Base-by-base conservation (phyloP, 2,797 vertebrate species). In the Champsocephalus gunnari region DNA sequence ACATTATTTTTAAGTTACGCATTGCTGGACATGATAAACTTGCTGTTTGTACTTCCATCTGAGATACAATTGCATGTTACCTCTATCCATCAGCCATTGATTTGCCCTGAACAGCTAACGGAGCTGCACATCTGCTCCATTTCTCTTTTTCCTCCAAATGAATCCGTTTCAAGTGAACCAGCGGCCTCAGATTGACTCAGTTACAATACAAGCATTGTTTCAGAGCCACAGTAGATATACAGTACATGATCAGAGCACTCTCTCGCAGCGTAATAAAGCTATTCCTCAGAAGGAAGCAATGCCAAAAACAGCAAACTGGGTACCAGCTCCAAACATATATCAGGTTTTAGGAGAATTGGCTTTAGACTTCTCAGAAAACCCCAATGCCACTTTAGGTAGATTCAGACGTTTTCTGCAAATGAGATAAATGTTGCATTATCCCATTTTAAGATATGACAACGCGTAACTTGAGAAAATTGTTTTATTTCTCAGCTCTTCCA, bases 231-330 rank as follows among this genome's bases (percentile, higher is more conserved):
- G 21, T 80, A 71, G 71, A 83, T 83, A 55, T 73, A 79, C 21
- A 21, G 21, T 21, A 2, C 80, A 86, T 75, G 87, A 89, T 92
- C 79, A 86, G 64, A 77, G 72, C 72, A 73, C 78, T 88, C 76
- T 80, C 64, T 87, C 56, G 17, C 43, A 53, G 66, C 79, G 72
- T 63, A 81, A 80, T 54, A 66, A 76, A 79, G 74, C 73, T 67
- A 78, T 80, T 80, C 58, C 73, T 83, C 71, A 24, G 75, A 84
- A 85, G 73, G 61, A 80, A 71, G 69, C 64, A 10, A 10, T 32
- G 90, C 90, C 90, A 92, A 89, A 87, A 85, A 81, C 45, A 90
- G 75, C 87, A 91, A 88, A 86, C 60, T 28, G 66, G 81, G 76
- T 75, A 82, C 84, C 82, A 76, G 79, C 75, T 85, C 65, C 77